Percentiles rank a stretch among this genome's conserved stretches.
phyloP scores from a whole-genome alignment of 2,888 invertebrate genomes.

The Dryococelus australis region DNA sequence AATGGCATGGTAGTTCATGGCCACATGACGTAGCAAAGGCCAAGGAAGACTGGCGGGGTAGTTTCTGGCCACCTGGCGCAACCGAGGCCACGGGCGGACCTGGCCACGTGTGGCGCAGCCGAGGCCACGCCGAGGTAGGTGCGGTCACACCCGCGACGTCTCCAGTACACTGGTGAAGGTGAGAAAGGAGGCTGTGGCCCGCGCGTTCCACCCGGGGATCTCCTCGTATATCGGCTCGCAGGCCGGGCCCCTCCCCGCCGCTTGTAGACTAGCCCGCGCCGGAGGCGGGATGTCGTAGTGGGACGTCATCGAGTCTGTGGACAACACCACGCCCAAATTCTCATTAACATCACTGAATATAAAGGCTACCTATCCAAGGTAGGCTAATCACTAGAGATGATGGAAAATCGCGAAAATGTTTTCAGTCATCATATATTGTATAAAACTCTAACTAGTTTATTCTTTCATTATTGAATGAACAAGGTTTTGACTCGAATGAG shows the following conservation, averaged over 20 bases:
- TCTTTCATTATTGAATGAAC: too few species aligned
- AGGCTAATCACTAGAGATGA: too few species aligned
- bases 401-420: too few species aligned
- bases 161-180: neutral
- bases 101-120: too few species aligned
- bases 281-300: constrained; percentile 23
- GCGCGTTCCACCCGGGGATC: constrained; percentile 7
- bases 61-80: neutral
- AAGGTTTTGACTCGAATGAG: too few species aligned
- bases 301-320: constrained; percentile 21
- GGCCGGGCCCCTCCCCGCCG: neutral
- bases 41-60: neutral
- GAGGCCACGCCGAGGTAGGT: neutral
- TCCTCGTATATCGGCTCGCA: constrained; percentile 13
- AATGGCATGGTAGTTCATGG: neutral
- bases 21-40: neutral
- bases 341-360: too few species aligned
- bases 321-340: neutral
- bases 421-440: too few species aligned
- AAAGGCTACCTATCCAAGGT: too few species aligned
- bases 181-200: neutral
- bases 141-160: constrained; percentile 12
- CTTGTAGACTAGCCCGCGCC: neutral
- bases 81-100: too few species aligned
- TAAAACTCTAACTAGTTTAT: too few species aligned